Percentiles rank a stretch among this genome's conserved stretches.
phyloP scores from a whole-genome alignment of 2,888 invertebrate genomes.

The Eupithecia insigniata region DNA sequence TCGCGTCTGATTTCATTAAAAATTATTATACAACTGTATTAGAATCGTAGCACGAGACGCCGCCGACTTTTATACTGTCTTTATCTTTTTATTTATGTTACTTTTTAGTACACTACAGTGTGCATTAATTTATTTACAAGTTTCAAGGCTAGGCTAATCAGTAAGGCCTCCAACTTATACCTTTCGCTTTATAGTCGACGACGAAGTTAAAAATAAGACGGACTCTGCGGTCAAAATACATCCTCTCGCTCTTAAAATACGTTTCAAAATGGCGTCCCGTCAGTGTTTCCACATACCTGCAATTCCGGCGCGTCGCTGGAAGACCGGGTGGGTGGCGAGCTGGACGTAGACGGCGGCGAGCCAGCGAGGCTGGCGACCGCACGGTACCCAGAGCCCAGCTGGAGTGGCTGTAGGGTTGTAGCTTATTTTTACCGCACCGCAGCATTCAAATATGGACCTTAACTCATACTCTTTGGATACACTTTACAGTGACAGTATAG shows the following conservation, averaged over 20 bases:
- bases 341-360: constrained; percentile 40
- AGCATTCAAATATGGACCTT: background rate
- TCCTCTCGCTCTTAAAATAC: background rate
- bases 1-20: background rate
- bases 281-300: constrained; percentile 34
- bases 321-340: constrained; percentile 35
- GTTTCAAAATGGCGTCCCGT: constrained; percentile 5
- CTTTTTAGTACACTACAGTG: too few species aligned
- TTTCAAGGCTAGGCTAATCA: background rate
- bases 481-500: background rate
- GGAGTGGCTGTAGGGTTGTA: constrained; percentile 65
- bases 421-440: constrained; percentile 15
- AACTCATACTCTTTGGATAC: background rate
- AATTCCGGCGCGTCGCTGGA: constrained; percentile 35
- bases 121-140: too few species aligned
- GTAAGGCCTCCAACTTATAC: too few species aligned
- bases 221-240: background rate
- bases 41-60: too few species aligned
- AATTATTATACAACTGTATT: background rate
- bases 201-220: background rate
- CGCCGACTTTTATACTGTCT: too few species aligned
- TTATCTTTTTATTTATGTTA: too few species aligned
- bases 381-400: constrained; percentile 66
- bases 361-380: constrained; percentile 66
- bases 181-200: background rate